Base-by-base conservation (phyloP, 2,797 vertebrate genomes). In the Sebastes miniatus region DNA sequence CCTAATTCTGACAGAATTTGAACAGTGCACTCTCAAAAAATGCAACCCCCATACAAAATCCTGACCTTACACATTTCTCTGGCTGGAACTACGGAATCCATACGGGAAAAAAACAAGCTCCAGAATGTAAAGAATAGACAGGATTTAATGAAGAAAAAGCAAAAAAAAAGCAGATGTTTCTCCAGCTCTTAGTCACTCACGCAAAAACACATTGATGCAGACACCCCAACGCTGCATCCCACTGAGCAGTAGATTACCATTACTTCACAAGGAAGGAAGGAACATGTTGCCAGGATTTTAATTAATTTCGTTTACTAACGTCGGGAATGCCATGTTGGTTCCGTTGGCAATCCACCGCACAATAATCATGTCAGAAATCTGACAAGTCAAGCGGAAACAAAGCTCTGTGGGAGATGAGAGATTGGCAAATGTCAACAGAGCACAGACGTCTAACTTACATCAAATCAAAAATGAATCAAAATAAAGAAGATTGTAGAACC, bases 221-320 rank as follows among this genome's bases (percentile, higher is more conserved):
- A 76, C 69, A 57, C 36, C 20, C 47, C 7, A 27, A 39, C 0
- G 34, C 69, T 50, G 64, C 32, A 31, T 83, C 84, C 76, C 57
- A 70, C 84, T 69, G 79, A 76, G 85, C 29, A 18, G 76, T 62
- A 64, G 76, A 87, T 88, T 84, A 84, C 18, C 25, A 77, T 71
- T 74, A 74, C 77, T 77, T 81, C 80, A 78, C 62, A 67, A 73
- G 54, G 59, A 83, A 80, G 74, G 50, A 77, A 68, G 47, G 7
- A 65, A 77, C 57, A 52, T 54, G 43, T 71, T 83, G 79, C 85
- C 87, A 83, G 66, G 69, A 79, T 82, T 92, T 84, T 82, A 87
- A 90, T 91, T 85, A 71, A 83, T 84, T 81, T 85, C 1, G 3
- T 87, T 81, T 79, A 83, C 69, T 88, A 79, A 73, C 58, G 47